Evolutionary conservation across 2,113 vertebrate genomes (phyloP).

Genomic region (Cyphomyrus discorhynchus): DNA sequence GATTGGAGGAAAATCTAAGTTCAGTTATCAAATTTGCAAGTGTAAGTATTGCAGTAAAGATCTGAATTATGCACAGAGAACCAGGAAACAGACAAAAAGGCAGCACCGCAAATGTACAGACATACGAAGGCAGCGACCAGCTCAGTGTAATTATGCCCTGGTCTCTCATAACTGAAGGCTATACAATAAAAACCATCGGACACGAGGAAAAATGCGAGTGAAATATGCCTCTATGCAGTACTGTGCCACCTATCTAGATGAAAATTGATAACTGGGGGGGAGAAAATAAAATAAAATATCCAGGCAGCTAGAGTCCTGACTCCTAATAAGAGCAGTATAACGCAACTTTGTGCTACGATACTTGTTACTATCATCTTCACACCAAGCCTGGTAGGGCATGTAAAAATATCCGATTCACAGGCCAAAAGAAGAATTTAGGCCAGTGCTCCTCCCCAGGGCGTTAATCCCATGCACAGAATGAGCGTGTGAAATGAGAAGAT

Average conservation of each 20-base stretch:
- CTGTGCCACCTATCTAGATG: neutral
- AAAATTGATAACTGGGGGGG: neutral
- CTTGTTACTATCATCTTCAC: neutral
- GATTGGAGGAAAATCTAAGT: neutral
- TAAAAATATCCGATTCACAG: slow-evolving; percentile 10
- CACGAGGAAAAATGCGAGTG: neutral
- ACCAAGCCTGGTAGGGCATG: slow-evolving; percentile 2
- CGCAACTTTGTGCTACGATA: neutral
- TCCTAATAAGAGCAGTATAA: neutral
- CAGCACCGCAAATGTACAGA: neutral
- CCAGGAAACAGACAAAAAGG: neutral
- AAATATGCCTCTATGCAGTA: neutral
- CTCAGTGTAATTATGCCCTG: neutral
- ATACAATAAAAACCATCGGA: neutral
- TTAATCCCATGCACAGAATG: neutral
- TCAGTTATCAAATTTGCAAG: neutral
- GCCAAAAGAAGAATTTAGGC: slow-evolving; percentile 8
- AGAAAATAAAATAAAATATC: neutral
- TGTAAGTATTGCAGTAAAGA: neutral
- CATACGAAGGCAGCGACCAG: neutral
- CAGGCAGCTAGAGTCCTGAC: neutral
- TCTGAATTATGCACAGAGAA: neutral
- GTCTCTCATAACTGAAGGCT: neutral
- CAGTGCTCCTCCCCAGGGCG: neutral
- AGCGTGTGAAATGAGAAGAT: slow-evolving; percentile 7